These are phyloP conservation scores for Heliconius eleuchia DNA, from an alignment of 1,140 invertebrate genomes.

Conservation along the genomic window DNA sequence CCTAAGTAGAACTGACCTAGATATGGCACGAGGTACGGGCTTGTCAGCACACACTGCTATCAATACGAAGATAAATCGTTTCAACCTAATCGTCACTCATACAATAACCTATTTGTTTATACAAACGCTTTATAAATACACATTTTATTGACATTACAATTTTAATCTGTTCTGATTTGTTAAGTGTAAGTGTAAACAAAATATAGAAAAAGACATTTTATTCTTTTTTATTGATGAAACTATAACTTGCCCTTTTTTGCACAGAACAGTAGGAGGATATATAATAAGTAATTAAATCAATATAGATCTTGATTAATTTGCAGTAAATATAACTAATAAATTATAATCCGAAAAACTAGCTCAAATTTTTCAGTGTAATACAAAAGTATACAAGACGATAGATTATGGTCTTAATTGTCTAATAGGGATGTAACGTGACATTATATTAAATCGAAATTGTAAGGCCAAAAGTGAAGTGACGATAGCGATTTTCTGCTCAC, in stretches of 20 bases:
- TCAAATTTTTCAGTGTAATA: too few relatives aligned
- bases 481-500: slow-evolving; percentile 71
- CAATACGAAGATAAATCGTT: slow-evolving; percentile 59
- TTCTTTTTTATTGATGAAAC: too few relatives aligned
- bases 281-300: too few relatives aligned
- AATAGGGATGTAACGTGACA: not conserved
- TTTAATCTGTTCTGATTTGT: not conserved
- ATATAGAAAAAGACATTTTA: not conserved
- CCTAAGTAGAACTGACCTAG: slow-evolving; percentile 43
- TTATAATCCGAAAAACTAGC: too few relatives aligned
- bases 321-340: too few relatives aligned
- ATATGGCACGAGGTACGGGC: slow-evolving; percentile 46
- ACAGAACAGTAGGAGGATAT: too few relatives aligned
- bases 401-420: not conserved
- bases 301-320: too few relatives aligned
- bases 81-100: slow-evolving; percentile 36
- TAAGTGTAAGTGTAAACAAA: slow-evolving; percentile 7
- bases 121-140: slow-evolving; percentile 36
- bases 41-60: slow-evolving; percentile 54
- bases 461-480: slow-evolving; percentile 58
- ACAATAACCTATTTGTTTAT: slow-evolving; percentile 27
- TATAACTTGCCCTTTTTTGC: too few relatives aligned
- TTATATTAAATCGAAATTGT: not conserved
- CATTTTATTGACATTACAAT: not conserved
- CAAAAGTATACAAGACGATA: too few relatives aligned